Evolutionary conservation across 2,888 invertebrate species (phyloP), one percentile per base, ranked within the genome.

Genomic region (Scaptomyza flava): DNA sequence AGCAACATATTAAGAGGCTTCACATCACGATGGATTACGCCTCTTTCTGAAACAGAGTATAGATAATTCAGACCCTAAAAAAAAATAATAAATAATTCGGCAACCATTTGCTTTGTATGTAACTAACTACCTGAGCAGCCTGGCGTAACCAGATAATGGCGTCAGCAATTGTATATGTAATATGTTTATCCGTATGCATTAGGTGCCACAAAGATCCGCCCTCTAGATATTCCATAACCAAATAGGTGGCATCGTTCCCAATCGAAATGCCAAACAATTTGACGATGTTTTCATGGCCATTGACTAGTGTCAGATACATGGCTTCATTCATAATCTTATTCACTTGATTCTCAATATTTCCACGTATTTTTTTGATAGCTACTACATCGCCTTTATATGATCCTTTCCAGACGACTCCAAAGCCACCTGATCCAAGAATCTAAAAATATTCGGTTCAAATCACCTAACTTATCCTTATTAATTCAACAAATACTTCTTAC

Each of bases 201-300:
- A 38, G 14, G 0, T 20, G 0, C 9, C 1, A 9, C 2, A 66
- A 8, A 3, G 48, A 33, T 6, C 67, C 65, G 12, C 65, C 65
- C 0, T 31, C 38, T 0, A 45, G 6, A 8, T 12, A 50, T 12
- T 66, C 65, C 65, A 66, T 66, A 12, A 54, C 41, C 20, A 66
- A 17, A 9, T 43, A 43, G 14, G 8, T 33, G 0, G 1, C 20
- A 0, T 2, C 0, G 2, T 0, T 3, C 1, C 11, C 11, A 0
- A 0, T 2, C 6, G n/a, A n/a, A 7, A 38, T 0, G 5, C 31
- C 65, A 17, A 14, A 20, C 6, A 66, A 9, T 17, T n/a, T 12
- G 0, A 66, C 17, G 6, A 65, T 38, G 36, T 45, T 23, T 0
- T 6, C 5, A 33, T 52, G 52, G 0, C 27, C 27, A 27, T 8